Percentiles rank a stretch among this genome's conserved stretches.
phyloP scores from a whole-genome alignment of 1,140 invertebrate species.

The Chironomus striatipennis region DNA sequence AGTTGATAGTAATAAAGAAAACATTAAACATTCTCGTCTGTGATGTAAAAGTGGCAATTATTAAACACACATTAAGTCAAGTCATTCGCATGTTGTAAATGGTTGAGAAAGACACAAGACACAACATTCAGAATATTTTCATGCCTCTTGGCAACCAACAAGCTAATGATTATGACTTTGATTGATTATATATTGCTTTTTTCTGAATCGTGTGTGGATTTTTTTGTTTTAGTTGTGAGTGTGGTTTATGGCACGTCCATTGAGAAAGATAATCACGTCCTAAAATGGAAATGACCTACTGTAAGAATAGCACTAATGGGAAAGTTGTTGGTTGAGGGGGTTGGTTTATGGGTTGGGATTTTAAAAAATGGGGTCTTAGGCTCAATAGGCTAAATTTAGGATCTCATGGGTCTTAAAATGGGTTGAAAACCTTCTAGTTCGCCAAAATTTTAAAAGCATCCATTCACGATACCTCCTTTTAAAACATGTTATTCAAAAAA shows the following conservation, averaged over 20 bases:
- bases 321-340: too few relatives aligned
- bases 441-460: too few relatives aligned
- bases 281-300: not conserved
- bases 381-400: too few relatives aligned
- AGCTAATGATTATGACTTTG: constrained; percentile 19
- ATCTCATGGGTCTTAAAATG: too few relatives aligned
- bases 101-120: not conserved
- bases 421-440: too few relatives aligned
- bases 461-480: too few relatives aligned
- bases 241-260: not conserved
- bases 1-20: not conserved
- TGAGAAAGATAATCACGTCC: not conserved
- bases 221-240: not conserved
- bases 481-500: too few relatives aligned
- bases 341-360: too few relatives aligned
- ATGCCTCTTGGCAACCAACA: not conserved
- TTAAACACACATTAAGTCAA: not conserved
- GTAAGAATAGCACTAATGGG: not conserved
- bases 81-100: not conserved
- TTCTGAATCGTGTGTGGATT: not conserved
- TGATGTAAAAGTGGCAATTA: not conserved
- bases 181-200: constrained; percentile 10
- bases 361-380: too few relatives aligned
- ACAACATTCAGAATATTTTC: not conserved
- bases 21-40: not conserved